Evolutionary conservation across 2,888 invertebrate species (phyloP).

Genomic region (Dicyrtoma fusca): DNA sequence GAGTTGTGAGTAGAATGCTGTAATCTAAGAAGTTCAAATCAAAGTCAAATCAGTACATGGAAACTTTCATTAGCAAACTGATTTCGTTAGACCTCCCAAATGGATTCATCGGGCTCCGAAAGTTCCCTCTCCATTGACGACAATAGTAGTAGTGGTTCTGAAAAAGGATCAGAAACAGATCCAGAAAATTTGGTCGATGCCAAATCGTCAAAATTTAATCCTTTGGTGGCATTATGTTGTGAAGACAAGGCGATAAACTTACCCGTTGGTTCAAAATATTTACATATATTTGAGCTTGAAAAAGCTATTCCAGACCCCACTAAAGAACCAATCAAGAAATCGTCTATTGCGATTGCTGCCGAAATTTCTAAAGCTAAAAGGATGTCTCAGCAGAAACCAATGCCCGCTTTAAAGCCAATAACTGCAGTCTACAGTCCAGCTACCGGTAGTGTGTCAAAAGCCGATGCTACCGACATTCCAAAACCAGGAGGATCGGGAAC

Average conservation of each 20-base stretch:
- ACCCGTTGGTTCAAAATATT: constrained; percentile 32
- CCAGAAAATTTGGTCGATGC: constrained; percentile 40
- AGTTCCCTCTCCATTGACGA: constrained; percentile 11
- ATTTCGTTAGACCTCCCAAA: too few relatives aligned
- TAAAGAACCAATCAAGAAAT: constrained; percentile 37
- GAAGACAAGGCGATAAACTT: neutral
- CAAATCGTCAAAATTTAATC: constrained; percentile 40
- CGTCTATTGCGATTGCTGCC: neutral
- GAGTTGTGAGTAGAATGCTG: too few relatives aligned
- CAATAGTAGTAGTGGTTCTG: constrained; percentile 12
- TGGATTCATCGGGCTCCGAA: neutral
- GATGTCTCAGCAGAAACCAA: neutral
- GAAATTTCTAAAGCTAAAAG: neutral
- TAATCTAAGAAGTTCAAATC: too few relatives aligned
- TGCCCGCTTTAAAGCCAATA: too few relatives aligned
- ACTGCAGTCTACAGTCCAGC: neutral
- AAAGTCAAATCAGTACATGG: too few relatives aligned
- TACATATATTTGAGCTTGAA: constrained; percentile 43
- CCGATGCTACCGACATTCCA: neutral
- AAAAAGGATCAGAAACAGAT: constrained; percentile 1
- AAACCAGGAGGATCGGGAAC: too few relatives aligned
- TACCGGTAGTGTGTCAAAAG: neutral
- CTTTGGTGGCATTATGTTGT: constrained; percentile 39
- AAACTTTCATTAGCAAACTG: too few relatives aligned
- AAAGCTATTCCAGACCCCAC: constrained; percentile 40